phyloP scores from a whole-genome alignment of 2,113 vertebrate genomes.

The Xiphophorus couchianus region DNA sequence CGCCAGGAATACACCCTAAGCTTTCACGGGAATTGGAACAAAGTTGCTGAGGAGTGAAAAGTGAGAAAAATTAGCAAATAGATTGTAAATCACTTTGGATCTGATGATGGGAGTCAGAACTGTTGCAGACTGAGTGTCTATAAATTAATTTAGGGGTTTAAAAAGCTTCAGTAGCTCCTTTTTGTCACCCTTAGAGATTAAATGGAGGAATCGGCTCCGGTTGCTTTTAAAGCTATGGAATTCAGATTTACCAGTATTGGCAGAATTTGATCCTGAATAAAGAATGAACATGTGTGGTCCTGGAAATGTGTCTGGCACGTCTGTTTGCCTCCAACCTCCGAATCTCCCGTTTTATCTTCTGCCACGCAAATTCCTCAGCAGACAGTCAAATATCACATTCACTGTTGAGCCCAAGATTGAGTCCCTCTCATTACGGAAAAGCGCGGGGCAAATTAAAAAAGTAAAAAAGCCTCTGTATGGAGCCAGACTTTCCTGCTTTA shows the following conservation, averaged over 20 bases:
- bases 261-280: slow-evolving; percentile 71
- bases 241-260: slow-evolving; percentile 64
- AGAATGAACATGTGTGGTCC: slow-evolving; percentile 66
- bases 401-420: slow-evolving; percentile 24
- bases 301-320: slow-evolving; percentile 47
- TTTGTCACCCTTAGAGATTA: slow-evolving; percentile 51
- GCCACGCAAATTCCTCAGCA: slow-evolving; percentile 42
- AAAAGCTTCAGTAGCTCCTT: slow-evolving; percentile 42
- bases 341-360: slow-evolving; percentile 56
- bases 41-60: slow-evolving; percentile 37
- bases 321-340: slow-evolving; percentile 37
- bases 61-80: slow-evolving; percentile 26
- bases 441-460: slow-evolving; percentile 30
- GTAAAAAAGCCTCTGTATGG: slow-evolving; percentile 9
- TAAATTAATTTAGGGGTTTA: slow-evolving; percentile 26
- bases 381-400: slow-evolving; percentile 28
- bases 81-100: slow-evolving; percentile 45
- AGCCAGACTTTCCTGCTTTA: slow-evolving; percentile 55
- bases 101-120: slow-evolving; percentile 34
- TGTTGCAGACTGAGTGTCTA: neutral
- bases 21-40: slow-evolving; percentile 40
- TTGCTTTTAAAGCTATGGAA: slow-evolving; percentile 65
- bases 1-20: slow-evolving; percentile 59
- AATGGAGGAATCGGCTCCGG: slow-evolving; percentile 17
- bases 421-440: slow-evolving; percentile 37